Evolutionary conservation across 37 sponge, comb jelly and placozoan species (phyloP).

Genomic region (Axinella damicornis): DNA sequence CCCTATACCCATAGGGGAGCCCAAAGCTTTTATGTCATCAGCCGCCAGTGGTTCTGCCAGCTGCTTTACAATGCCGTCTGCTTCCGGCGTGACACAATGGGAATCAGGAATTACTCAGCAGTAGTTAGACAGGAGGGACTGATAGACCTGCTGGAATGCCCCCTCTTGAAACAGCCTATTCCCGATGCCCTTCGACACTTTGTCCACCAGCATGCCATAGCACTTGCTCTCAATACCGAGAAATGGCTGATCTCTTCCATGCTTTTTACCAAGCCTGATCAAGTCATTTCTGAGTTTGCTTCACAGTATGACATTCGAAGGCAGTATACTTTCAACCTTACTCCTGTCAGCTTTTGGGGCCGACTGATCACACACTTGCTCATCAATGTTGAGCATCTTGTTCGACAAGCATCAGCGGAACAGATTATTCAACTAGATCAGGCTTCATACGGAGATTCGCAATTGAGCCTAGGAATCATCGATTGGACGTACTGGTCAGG

Average conservation of each 20-base stretch:
- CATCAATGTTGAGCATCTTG: constrained; percentile 48
- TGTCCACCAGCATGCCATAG: constrained; percentile 30
- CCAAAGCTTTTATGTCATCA: constrained; percentile 20
- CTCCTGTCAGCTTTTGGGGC: constrained; percentile 49
- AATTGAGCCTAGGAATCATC: not conserved
- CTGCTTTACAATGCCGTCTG: constrained; percentile 18
- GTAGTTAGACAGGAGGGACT: constrained; percentile 33
- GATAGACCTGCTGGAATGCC: constrained; percentile 39
- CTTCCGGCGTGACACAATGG: not conserved
- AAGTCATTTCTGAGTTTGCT: not conserved
- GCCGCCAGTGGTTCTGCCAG: constrained; percentile 58
- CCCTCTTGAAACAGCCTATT: not conserved
- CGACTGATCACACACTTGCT: constrained; percentile 58
- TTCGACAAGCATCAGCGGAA: not conserved
- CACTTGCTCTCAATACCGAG: constrained; percentile 46
- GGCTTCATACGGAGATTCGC: not conserved
- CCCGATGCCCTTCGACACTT: constrained; percentile 38
- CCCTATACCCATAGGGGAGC: constrained; percentile 2
- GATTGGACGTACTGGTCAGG: constrained; percentile 68
- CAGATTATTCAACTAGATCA: no score
- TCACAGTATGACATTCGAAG: constrained; percentile 40
- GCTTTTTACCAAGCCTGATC: constrained; percentile 15
- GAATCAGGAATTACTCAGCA: constrained; percentile 14
- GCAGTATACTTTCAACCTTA: constrained; percentile 42
- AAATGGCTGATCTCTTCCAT: constrained; percentile 46